phyloP scores from a whole-genome alignment of 2,888 invertebrate species.

The Nasonia oneida region DNA sequence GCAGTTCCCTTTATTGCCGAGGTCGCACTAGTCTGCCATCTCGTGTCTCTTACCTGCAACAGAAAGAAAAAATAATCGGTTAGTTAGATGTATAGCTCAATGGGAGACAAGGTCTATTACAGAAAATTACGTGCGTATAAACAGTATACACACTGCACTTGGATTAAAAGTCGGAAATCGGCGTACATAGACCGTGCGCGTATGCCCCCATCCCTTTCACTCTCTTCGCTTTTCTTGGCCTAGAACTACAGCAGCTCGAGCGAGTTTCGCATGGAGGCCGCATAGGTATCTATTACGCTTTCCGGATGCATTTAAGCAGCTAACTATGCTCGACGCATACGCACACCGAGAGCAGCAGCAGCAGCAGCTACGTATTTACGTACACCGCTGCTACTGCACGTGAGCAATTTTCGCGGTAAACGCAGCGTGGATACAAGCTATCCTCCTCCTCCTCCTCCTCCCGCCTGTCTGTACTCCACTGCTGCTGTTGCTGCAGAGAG shows the following conservation, averaged over 20 bases:
- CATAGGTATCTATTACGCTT: conserved; percentile 66
- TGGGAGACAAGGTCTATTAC: neutral
- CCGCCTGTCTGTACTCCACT: neutral
- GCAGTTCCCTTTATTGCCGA: conserved; percentile 13
- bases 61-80: conserved; percentile 19
- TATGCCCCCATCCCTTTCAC: conserved; percentile 29
- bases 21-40: neutral
- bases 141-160: neutral
- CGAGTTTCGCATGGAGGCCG: conserved; percentile 34
- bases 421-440: conserved; percentile 3
- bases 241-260: neutral
- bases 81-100: neutral
- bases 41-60: conserved; percentile 39
- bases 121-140: neutral
- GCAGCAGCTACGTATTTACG: conserved; percentile 6
- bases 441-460: neutral
- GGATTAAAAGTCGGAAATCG: conserved; percentile 11
- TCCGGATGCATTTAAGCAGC: conserved; percentile 68
- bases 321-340: conserved; percentile 58
- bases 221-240: conserved; percentile 34
- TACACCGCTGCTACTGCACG: conserved; percentile 1
- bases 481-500: neutral
- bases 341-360: neutral
- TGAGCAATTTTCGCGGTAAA: conserved; percentile 54
- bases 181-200: neutral